Conservation (phyloP, 2,797 vertebrate species). For the Pogoniulus pusillus region DNA sequence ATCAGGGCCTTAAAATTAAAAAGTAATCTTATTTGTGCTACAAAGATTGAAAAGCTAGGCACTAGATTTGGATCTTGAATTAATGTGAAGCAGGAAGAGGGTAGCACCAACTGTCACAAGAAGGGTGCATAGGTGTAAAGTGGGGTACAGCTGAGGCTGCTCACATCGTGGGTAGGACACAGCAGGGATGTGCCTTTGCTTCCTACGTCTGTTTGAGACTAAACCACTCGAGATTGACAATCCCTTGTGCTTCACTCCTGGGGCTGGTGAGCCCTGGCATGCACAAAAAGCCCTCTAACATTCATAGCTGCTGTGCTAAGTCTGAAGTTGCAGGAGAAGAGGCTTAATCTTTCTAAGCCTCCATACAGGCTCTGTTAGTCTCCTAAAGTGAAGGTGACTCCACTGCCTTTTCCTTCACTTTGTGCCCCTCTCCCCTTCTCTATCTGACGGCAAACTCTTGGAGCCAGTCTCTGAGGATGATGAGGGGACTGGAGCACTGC, state of each 20-base stretch:
- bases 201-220: not conserved
- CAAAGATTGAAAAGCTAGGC: constrained; percentile 55
- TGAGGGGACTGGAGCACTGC: too few relatives aligned
- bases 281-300: not conserved
- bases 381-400: not conserved
- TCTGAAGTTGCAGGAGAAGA: constrained; percentile 26
- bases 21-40: constrained; percentile 68
- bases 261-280: not conserved
- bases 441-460: not conserved
- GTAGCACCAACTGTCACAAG: constrained; percentile 45
- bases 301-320: not conserved
- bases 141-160: not conserved
- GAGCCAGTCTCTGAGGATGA: not conserved
- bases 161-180: not conserved
- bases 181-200: not conserved
- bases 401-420: not conserved
- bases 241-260: not conserved
- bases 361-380: not conserved
- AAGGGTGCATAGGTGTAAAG: constrained; percentile 23
- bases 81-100: constrained; percentile 25
- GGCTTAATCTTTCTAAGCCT: constrained; percentile 18
- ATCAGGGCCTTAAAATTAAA: constrained; percentile 71
- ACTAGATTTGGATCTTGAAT: constrained; percentile 57
- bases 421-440: not conserved
- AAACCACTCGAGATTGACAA: not conserved